Evolutionary conservation across 2,888 invertebrate species (phyloP), one percentile per base, ranked within the genome.

Genomic region (Andrena praecox): DNA sequence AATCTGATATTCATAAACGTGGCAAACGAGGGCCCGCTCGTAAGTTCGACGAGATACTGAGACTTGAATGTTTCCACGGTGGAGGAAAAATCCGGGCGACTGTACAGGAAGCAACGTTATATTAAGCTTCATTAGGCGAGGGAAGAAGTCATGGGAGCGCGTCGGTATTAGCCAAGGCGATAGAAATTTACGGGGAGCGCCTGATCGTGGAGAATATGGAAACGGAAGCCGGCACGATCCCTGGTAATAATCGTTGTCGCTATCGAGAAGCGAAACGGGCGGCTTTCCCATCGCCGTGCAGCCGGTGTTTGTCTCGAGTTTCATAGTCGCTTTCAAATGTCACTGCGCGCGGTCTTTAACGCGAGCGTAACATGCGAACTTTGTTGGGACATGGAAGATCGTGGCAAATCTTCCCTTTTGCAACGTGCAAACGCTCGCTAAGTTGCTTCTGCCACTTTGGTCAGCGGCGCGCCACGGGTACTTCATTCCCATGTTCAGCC

Each of bases 1-100:
- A 84, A 89, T 90, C 85, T 85, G 82, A 85, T 85, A 87, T 87
- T 87, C 89, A 86, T 89, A 86, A 86, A 85, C 84, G 73, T 59
- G 73, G 82, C n/a, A 70, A 10, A 42, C 52, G 31, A n/a, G 20
- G 73, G 54, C 56, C 69, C 50, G 81, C 73, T 82, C 85, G 82
- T 84, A 84, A 87, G 79, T 81, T 86, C 71, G 20, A 74, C 67
- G 81, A 85, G 81, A 85, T 86, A 86, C 74, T 54, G 77, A 78
- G 64, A 24, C 68, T 8, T 73, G 56, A 12, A 56, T 24, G 24
- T 4, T 10, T 8, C 56, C 27, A 10, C 27, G 56, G 24, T 27
- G 24, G 10, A 20, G 35, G 54, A 29, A 73, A 73, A 82, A 71
- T 52, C 33, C 48, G 29, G 72, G 59, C 29, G 72, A 74, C 73